These are phyloP conservation scores for Syncerus caffer DNA, from an alignment of 2,797 vertebrate species.

Conservation along the genomic window DNA sequence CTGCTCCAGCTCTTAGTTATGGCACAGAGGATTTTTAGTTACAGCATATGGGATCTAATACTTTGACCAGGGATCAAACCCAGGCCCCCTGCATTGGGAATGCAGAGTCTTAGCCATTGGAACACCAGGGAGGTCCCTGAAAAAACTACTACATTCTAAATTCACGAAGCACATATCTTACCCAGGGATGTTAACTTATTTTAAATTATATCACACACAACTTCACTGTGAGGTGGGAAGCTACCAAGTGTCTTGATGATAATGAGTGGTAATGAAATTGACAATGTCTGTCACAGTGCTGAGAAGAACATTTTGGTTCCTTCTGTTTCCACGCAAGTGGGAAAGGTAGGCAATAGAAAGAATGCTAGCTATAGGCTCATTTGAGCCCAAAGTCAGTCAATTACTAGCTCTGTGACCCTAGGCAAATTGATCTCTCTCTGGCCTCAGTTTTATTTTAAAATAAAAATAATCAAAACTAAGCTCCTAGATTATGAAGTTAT, in stretches of 20 bases:
- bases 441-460: neutral
- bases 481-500: neutral
- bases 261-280: neutral
- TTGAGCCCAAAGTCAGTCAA: neutral
- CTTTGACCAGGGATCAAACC: neutral
- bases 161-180: neutral
- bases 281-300: neutral
- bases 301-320: neutral
- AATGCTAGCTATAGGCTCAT: neutral
- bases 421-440: neutral
- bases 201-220: neutral
- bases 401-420: neutral
- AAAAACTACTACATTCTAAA: neutral
- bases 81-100: neutral
- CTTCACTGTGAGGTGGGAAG: neutral
- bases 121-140: neutral
- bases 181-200: neutral
- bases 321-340: neutral
- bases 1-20: neutral
- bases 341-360: neutral
- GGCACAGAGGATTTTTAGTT: neutral
- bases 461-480: slow-evolving; percentile 10
- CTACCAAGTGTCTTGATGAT: neutral
- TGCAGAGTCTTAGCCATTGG: neutral
- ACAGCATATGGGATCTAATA: neutral